Evolutionary conservation across 2,113 vertebrate species (phyloP), one percentile per base, ranked within the genome.

Genomic region (Brachirus orientalis): DNA sequence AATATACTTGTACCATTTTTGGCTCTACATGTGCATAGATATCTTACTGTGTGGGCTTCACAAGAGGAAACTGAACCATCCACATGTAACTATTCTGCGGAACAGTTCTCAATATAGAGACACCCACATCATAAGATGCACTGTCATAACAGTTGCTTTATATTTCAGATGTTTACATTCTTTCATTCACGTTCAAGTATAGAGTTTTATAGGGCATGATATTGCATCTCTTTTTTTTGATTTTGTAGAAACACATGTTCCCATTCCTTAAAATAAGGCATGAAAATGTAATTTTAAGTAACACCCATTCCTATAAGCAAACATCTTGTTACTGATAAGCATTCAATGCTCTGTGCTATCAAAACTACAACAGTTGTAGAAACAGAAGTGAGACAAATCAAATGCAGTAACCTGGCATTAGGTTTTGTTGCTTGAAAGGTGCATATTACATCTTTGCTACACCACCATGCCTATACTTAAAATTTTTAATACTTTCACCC

Each of bases 1-100:
- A 84, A 90, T 88, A 87, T 90, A 90, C 82, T 68, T 71, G 47
- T 81, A 69, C 69, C 75, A 62, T 77, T 81, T 86, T 80, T 75
- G 78, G 76, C 79, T 58, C 65, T 20, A 16, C 70, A 18, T 82
- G 82, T 80, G 83, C 82, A 67, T 80, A 19, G 53, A 38, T 78
- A 77, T 77, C 79, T 78, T 69, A 1, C 54, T 76, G 83, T 85
- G 85, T 70, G 73, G 77, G 81, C 67, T 73, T 45, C 72, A 73
- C 75, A 43, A 63, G 74, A 70, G 81, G 75, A 78, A 75, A 75
- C 69, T 54, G 63, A 86, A 47, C 38, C 47, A 20, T 68, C 51
- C 54, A 18, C 48, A 18, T 66, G 68, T 64, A 83, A 78, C 70
- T 46, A 65, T 53, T 64, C 50, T 47, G 69, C 65, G 59, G 64